A percentile compares a stretch with the other conserved stretches of the same genome.
phyloP scores from a whole-genome alignment of 2,113 vertebrate genomes.

The Poeciliopsis occidentalis region DNA sequence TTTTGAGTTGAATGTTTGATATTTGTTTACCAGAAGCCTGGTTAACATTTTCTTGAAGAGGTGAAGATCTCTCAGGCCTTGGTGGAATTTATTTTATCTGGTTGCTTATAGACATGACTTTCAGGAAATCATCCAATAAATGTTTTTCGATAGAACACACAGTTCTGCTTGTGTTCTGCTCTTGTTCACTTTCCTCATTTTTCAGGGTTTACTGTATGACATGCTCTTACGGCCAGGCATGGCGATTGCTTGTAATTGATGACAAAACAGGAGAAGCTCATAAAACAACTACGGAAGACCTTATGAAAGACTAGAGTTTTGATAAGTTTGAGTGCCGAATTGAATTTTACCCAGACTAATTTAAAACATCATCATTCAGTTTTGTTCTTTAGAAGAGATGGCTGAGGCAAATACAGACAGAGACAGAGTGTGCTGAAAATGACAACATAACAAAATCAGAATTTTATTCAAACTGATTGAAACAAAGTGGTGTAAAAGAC shows the following conservation, averaged over 20 bases:
- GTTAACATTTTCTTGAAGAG: too few relatives aligned
- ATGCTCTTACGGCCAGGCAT: background rate
- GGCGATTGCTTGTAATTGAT: background rate
- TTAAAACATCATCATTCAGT: background rate
- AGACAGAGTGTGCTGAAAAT: background rate
- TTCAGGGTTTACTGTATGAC: too few relatives aligned
- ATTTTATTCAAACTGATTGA: background rate
- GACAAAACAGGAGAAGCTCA: background rate
- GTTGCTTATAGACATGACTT: too few relatives aligned
- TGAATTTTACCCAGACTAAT: background rate
- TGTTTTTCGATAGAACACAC: too few relatives aligned
- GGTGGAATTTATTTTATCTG: too few relatives aligned
- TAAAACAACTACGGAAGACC: background rate
- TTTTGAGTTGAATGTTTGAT: too few relatives aligned
- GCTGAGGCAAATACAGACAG: background rate
- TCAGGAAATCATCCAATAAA: too few relatives aligned
- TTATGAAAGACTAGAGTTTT: background rate
- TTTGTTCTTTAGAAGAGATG: background rate
- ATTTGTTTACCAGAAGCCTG: too few relatives aligned
- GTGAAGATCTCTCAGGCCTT: too few relatives aligned
- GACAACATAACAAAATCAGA: background rate
- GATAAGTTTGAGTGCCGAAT: background rate
- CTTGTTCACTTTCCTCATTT: too few relatives aligned
- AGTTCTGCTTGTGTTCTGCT: too few relatives aligned
- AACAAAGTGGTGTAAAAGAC: too few relatives aligned